Base-by-base conservation (phyloP, 2,113 vertebrate species). In the Psittacus erithacus region DNA sequence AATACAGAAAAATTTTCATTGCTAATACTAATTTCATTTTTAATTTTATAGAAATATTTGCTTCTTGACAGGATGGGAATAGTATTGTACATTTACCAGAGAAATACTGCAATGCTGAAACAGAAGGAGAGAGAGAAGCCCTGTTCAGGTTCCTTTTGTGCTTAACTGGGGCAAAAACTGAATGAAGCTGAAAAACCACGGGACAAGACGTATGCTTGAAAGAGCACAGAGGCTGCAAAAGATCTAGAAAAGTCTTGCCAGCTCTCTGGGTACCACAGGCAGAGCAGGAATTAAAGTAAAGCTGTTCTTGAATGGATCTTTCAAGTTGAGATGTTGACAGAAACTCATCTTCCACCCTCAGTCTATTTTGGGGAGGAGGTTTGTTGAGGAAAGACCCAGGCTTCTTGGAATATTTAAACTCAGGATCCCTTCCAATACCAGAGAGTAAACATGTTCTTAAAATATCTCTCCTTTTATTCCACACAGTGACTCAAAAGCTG, bases 391-490 rank as follows among this genome's bases (percentile, higher is more conserved):
- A 92, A 65, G 41, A 62, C 63, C 19, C 33, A 64, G 31, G 18
- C 64, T 96, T 87, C 63, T 74, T 65, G 46, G 31, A 85, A 67
- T 76, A 68, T 90, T 92, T 90, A 84, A 80, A 75, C 46, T 82
- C 60, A 43, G 35, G 43, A 74, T 75, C 90, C 50, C 63, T 92
- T 96, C 84, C 63, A 80, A 35, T 31, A 81, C 41, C 11, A 20
- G 33, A 67, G 39, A 86, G 55, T 84, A 94, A 94, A 60, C 28
- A 82, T 33, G 16, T 50, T 88, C 90, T 95, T 15, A n/a, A 90
- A 44, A 76, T 47, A 33, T 24, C 31, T 90, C 39, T 82, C 49
- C 31, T 76, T n/a, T 59, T 59, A 80, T 75, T 82, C 65, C 67
- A 86, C 67, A 55, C 50, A 77, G 23, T 7, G 1, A 60, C 31